Percentiles rank a stretch among this genome's conserved stretches.
Evolutionary conservation across 2,797 vertebrate species (phyloP).

Genomic region (Micromesistius poutassou): DNA sequence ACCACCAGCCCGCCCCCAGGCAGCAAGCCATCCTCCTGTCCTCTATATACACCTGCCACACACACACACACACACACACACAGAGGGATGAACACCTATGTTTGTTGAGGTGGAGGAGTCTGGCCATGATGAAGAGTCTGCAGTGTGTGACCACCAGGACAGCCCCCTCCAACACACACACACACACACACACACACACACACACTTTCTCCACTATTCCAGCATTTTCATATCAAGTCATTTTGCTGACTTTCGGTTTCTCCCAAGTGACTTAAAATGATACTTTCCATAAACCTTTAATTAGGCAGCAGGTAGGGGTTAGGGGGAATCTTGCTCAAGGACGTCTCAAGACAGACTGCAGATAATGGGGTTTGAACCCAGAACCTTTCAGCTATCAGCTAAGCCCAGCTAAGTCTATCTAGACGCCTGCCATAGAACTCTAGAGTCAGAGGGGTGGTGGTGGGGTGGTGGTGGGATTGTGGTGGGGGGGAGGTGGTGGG

Average conservation of each 20-base stretch:
- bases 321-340: not conserved
- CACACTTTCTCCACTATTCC: not conserved
- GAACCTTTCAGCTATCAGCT: not conserved
- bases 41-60: slow-evolving; percentile 13
- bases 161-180: too few species aligned
- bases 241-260: not conserved
- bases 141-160: too few species aligned
- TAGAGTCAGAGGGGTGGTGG: too few species aligned
- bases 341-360: not conserved
- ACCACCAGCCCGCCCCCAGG: not conserved
- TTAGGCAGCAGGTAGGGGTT: not conserved
- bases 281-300: not conserved
- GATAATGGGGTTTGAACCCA: not conserved
- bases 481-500: too few species aligned
- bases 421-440: not conserved
- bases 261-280: not conserved
- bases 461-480: too few species aligned
- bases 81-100: too few species aligned
- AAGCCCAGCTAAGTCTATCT: not conserved
- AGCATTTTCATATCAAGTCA: not conserved
- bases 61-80: too few species aligned
- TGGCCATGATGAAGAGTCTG: too few species aligned
- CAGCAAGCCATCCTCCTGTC: not conserved
- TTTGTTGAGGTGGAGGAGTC: too few species aligned
- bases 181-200: too few species aligned